A percentile compares a stretch with the other conserved stretches of the same genome.
Evolutionary conservation across 2,797 vertebrate genomes (phyloP).

Genomic region (Phoebastria nigripes): DNA sequence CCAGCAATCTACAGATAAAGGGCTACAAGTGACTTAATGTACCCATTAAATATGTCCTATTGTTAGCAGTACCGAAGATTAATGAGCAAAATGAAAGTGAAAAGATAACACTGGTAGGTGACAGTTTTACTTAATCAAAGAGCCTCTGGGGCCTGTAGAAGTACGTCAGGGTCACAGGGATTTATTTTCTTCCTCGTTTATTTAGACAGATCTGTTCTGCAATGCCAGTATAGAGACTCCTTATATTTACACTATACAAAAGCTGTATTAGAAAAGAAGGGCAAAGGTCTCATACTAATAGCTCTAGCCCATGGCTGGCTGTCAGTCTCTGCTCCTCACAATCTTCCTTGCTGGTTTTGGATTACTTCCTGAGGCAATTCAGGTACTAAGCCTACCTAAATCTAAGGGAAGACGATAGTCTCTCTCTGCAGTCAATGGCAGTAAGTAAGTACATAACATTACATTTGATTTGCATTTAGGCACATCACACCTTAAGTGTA

Average conservation of each 20-base stretch:
- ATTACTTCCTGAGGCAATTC: background rate
- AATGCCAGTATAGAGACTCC: background rate
- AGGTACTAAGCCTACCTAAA: background rate
- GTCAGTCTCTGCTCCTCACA: background rate
- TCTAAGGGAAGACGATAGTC: background rate
- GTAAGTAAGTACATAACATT: background rate
- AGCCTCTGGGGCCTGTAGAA: background rate
- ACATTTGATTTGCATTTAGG: background rate
- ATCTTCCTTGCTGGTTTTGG: background rate
- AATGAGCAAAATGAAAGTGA: slow-evolving; percentile 33
- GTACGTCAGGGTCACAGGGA: background rate
- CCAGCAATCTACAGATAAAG: slow-evolving; percentile 8
- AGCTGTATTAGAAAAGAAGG: background rate
- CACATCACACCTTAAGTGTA: background rate
- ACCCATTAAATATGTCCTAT: slow-evolving; percentile 2
- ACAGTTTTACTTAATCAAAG: slow-evolving; percentile 40
- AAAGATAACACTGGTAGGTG: slow-evolving; percentile 18
- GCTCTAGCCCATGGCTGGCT: background rate
- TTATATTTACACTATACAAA: background rate
- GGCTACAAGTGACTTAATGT: background rate
- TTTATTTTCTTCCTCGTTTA: background rate
- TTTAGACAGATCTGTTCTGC: background rate
- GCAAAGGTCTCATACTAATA: background rate
- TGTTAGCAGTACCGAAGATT: slow-evolving; percentile 16
- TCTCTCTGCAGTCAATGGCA: background rate